Percentiles rank a stretch among this genome's conserved stretches.
phyloP scores from a whole-genome alignment of 2,888 invertebrate species.

The Erebia palarica region DNA sequence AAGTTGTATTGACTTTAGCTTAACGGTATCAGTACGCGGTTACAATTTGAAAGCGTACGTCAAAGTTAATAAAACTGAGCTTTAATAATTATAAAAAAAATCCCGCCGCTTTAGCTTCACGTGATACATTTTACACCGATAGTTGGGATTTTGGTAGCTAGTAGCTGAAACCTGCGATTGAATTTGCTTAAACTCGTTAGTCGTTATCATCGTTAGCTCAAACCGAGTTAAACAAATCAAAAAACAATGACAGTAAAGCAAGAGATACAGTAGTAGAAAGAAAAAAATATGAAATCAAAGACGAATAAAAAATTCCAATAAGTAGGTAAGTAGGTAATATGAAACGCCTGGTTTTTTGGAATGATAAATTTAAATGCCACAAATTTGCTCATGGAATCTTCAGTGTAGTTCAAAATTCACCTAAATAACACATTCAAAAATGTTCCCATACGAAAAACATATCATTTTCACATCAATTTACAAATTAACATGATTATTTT shows the following conservation, averaged over 20 bases:
- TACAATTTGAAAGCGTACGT: too few species aligned
- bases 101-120: too few species aligned
- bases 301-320: not conserved
- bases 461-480: not conserved
- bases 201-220: too few species aligned
- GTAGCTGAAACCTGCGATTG: too few species aligned
- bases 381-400: not conserved
- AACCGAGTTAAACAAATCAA: too few species aligned
- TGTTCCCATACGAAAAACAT: not conserved
- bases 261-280: not conserved
- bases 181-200: too few species aligned
- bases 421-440: not conserved
- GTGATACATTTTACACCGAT: too few species aligned
- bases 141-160: too few species aligned
- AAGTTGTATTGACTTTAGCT: too few species aligned
- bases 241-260: not conserved
- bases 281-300: not conserved
- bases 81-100: too few species aligned
- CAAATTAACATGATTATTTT: not conserved
- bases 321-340: not conserved
- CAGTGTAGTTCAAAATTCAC: not conserved
- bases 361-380: constrained; percentile 13
- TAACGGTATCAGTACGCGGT: too few species aligned
- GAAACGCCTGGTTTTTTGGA: not conserved
- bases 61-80: too few species aligned